Evolutionary conservation across 2,888 invertebrate species (phyloP).

Genomic region (Phalera bucephala): DNA sequence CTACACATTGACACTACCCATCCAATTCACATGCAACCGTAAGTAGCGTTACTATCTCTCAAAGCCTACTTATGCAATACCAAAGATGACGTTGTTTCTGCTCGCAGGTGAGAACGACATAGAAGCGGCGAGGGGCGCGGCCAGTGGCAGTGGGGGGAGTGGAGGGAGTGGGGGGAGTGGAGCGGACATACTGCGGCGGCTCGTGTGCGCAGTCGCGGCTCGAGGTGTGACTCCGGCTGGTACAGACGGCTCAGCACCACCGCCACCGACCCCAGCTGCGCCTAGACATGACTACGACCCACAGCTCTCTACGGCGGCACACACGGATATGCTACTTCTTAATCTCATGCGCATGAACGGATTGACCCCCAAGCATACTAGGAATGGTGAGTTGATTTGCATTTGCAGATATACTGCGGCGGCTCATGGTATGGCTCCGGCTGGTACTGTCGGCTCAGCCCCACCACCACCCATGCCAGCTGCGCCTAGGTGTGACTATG

Average conservation of each 20-base stretch:
- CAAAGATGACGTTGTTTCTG: slow-evolving; percentile 16
- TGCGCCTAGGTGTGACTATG: slow-evolving; percentile 36
- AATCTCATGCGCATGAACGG: slow-evolving; percentile 75
- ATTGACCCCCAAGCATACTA: slow-evolving; percentile 53
- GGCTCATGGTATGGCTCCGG: slow-evolving; percentile 53
- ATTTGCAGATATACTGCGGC: slow-evolving; percentile 60
- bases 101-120: slow-evolving; percentile 73
- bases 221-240: slow-evolving; percentile 43
- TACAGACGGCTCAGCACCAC: slow-evolving; percentile 23
- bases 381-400: slow-evolving; percentile 44
- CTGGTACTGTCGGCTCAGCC: slow-evolving; percentile 28
- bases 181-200: slow-evolving; percentile 57
- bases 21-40: no score
- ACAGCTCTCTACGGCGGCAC: slow-evolving; percentile 62
- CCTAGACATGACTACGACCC: slow-evolving; percentile 49
- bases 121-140: slow-evolving; percentile 49
- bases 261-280: slow-evolving; percentile 16
- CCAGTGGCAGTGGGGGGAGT: slow-evolving; percentile 22
- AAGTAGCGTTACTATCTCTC: background rate
- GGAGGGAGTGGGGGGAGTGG: slow-evolving; percentile 27
- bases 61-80: slow-evolving; percentile 2
- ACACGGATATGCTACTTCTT: slow-evolving; percentile 71
- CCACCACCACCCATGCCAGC: slow-evolving; percentile 18
- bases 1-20: no score
- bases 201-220: slow-evolving; percentile 56